Conservation (phyloP, 1,140 invertebrate species). For the Aphis craccivora region DNA sequence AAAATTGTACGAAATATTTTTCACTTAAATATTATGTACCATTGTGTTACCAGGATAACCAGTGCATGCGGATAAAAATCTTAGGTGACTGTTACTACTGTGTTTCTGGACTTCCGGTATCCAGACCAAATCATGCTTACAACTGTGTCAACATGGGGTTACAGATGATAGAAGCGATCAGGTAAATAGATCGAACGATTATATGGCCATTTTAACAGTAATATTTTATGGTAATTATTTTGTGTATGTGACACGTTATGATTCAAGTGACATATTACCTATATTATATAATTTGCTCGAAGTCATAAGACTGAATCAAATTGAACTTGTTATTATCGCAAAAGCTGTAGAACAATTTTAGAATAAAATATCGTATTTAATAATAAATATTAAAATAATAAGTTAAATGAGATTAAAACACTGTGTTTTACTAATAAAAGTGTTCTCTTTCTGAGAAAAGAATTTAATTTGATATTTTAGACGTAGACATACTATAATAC, state of each 20-base stretch:
- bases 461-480: not conserved
- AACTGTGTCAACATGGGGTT: slow-evolving; percentile 97
- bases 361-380: not conserved
- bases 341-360: not conserved
- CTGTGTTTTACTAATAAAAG: not conserved
- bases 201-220: not conserved
- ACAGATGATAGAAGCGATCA: slow-evolving; percentile 95
- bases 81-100: slow-evolving; percentile 97
- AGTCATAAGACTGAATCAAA: not conserved
- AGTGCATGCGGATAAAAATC: slow-evolving; percentile 94
- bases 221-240: not conserved
- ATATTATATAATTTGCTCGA: not conserved
- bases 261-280: not conserved
- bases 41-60: slow-evolving; percentile 80
- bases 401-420: not conserved
- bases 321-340: not conserved
- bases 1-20: not conserved
- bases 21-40: not conserved
- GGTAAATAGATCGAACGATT: slow-evolving; percentile 68
- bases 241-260: not conserved
- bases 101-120: slow-evolving; percentile 90
- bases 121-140: slow-evolving; percentile 90
- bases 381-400: not conserved
- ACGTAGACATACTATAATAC: not conserved
- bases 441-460: not conserved